phyloP scores from a whole-genome alignment of 2,797 vertebrate genomes.

The Halcyon leucocephala region DNA sequence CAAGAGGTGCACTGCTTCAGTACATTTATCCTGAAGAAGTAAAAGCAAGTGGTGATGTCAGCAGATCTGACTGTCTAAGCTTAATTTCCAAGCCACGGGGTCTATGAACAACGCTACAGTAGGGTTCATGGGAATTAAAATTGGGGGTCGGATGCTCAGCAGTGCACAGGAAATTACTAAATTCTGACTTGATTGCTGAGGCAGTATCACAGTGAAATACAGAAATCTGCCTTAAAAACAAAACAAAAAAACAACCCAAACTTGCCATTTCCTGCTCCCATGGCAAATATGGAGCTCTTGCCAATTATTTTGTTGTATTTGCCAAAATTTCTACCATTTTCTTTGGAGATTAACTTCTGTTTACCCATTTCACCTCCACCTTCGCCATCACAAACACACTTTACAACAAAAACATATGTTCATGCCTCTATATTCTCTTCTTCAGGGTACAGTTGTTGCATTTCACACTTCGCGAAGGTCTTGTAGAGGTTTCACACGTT shows the following conservation, averaged over 20 bases:
- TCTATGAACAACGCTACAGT: not conserved
- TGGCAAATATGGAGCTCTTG: not conserved
- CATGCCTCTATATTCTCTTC: rapidly evolving
- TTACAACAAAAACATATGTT: rapidly evolving
- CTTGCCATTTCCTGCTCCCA: not conserved
- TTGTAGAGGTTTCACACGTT: not conserved
- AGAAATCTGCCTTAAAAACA: not conserved
- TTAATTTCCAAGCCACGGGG: not conserved
- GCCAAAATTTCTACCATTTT: not conserved
- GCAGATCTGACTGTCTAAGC: not conserved
- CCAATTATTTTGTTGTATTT: not conserved
- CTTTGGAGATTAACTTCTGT: not conserved
- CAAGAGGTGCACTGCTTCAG: not conserved
- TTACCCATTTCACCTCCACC: not conserved
- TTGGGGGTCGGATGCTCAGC: not conserved
- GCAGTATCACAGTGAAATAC: not conserved
- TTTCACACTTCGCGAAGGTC: not conserved
- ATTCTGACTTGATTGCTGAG: not conserved
- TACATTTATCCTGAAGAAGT: not conserved
- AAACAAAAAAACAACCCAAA: not conserved
- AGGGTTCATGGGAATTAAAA: rapidly evolving
- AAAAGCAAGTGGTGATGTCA: not conserved
- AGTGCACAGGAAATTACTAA: not conserved
- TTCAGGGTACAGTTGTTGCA: not conserved
- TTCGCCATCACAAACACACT: not conserved